Evolutionary conservation across 2,888 invertebrate species (phyloP).

Genomic region (Drosophila prolongata): DNA sequence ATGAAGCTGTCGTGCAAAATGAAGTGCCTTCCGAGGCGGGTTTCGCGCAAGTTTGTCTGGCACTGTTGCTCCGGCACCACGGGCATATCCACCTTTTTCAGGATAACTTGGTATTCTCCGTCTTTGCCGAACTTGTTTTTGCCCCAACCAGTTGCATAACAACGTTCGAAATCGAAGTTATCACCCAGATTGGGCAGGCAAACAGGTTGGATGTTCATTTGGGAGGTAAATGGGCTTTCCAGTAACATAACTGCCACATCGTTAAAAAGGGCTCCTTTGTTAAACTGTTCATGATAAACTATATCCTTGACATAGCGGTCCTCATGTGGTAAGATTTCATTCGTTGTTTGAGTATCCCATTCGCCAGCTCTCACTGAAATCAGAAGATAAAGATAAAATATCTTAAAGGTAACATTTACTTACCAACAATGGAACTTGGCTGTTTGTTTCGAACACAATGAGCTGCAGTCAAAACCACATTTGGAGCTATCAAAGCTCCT

Average conservation of each 20-base stretch:
- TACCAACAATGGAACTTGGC: slow-evolving; percentile 72
- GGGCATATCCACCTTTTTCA: slow-evolving; percentile 90
- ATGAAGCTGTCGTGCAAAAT: slow-evolving; percentile 89
- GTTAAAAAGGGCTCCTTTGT: slow-evolving; percentile 88
- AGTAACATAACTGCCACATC: slow-evolving; percentile 91
- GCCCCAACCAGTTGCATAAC: slow-evolving; percentile 83
- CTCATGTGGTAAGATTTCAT: slow-evolving; percentile 89
- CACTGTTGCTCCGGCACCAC: slow-evolving; percentile 86
- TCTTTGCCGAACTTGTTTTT: slow-evolving; percentile 79
- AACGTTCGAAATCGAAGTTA: slow-evolving; percentile 77
- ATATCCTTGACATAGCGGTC: slow-evolving; percentile 87
- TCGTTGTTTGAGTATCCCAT: slow-evolving; percentile 92
- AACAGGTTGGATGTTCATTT: slow-evolving; percentile 88
- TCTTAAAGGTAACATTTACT: not conserved
- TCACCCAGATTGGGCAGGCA: slow-evolving; percentile 87
- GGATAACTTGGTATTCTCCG: slow-evolving; percentile 87
- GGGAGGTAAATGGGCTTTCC: slow-evolving; percentile 86
- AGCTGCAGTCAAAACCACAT: slow-evolving; percentile 91
- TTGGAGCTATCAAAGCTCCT: slow-evolving; percentile 81
- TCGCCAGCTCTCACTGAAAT: slow-evolving; percentile 89
- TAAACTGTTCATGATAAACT: slow-evolving; percentile 87
- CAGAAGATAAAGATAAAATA: not conserved
- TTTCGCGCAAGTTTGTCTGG: slow-evolving; percentile 86
- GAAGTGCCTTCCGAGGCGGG: slow-evolving; percentile 89
- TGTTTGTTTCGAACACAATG: slow-evolving; percentile 87